Percentiles rank a stretch among this genome's conserved stretches.
Conservation (phyloP, 2,113 vertebrate genomes). For the Scomber scombrus region DNA sequence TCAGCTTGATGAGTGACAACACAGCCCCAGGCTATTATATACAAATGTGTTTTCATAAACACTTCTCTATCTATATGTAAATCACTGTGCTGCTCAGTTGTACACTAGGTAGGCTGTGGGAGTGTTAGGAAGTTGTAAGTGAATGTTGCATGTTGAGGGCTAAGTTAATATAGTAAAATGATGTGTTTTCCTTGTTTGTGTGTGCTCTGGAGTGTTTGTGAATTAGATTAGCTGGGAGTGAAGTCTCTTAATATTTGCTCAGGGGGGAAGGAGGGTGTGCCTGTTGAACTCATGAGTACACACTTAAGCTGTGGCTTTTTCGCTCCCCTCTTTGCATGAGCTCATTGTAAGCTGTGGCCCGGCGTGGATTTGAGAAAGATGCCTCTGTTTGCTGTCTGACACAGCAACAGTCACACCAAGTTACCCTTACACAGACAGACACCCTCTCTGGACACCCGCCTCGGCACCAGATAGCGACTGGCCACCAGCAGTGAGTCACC, state of each 20-base stretch:
- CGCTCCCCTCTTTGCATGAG: slow-evolving; percentile 66
- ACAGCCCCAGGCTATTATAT: slow-evolving; percentile 70
- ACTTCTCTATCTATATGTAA: slow-evolving; percentile 72
- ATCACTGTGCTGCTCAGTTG: slow-evolving; percentile 48
- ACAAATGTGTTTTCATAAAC: slow-evolving; percentile 72
- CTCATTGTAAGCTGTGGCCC: slow-evolving; percentile 73
- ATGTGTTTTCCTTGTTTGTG: slow-evolving; percentile 56
- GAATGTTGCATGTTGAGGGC: slow-evolving; percentile 41
- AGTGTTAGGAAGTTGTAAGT: slow-evolving; percentile 25
- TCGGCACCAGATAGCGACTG: slow-evolving; percentile 78
- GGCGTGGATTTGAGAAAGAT: slow-evolving; percentile 76
- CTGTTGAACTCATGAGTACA: slow-evolving; percentile 73
- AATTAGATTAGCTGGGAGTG: slow-evolving; percentile 72
- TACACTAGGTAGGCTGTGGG: neutral
- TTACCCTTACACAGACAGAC: slow-evolving; percentile 54
- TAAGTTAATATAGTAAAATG: slow-evolving; percentile 53
- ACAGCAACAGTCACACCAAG: slow-evolving; percentile 71
- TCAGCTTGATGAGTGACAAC: slow-evolving; percentile 81
- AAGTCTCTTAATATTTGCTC: slow-evolving; percentile 75
- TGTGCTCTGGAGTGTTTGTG: slow-evolving; percentile 57
- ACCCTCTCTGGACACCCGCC: slow-evolving; percentile 69
- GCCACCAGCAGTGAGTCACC: slow-evolving; percentile 79
- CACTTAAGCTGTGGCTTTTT: slow-evolving; percentile 66
- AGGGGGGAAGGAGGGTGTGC: slow-evolving; percentile 61
- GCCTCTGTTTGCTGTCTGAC: slow-evolving; percentile 78